Base-by-base conservation (phyloP, 2,113 vertebrate genomes). In the Halcyon malimbica region DNA sequence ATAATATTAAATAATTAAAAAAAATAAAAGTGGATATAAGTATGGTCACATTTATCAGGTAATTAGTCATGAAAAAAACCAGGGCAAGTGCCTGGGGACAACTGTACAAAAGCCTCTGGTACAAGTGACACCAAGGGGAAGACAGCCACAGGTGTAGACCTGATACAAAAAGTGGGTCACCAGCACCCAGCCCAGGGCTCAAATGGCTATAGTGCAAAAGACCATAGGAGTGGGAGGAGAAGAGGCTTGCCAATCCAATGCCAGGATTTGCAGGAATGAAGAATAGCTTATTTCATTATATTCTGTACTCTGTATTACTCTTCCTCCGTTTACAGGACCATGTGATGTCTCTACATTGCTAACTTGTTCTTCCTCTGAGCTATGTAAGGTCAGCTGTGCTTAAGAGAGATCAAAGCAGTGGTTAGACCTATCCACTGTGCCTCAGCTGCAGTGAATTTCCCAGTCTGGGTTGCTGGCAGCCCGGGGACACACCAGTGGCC, bases 401-500 rank as follows among this genome's bases (percentile, higher is more conserved):
- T 75, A 67, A 44, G 24, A 37, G 62, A 51, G 28, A 59, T 57
- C 42, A 70, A 54, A 77, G 56, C 3, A 4, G 10, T 64, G 56
- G 12, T 33, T 35, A 41, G n/a, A 25, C 7, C 18, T 41, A 26
- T 62, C 33, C 51, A 4, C 2, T 1, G 21, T 80, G 68, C 50
- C 59, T 46, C 50, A n/a, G 51, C 41, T 83, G 46, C 46, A 73
- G 12, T 18, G 63, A 42, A 56, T 51, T 41, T 89, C 7, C n/a
- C 79, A 2, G 1, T 11, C 2, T 3, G 42, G 7, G 2, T 10
- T 18, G 41, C 53, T 65, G 54, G 56, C 35, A 75, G 53, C 39
- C 14, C 3, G 0, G 29, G 16, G n/a, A 23, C 2, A 5, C 4
- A n/a, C 19, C 0, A 1, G 26, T 3, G 29, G 41, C 13, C 33